A percentile compares a stretch with the other conserved stretches of the same genome.
Conservation (phyloP, 37 sponge, comb jelly and placozoan species). For the Dysidea cf. avara region DNA sequence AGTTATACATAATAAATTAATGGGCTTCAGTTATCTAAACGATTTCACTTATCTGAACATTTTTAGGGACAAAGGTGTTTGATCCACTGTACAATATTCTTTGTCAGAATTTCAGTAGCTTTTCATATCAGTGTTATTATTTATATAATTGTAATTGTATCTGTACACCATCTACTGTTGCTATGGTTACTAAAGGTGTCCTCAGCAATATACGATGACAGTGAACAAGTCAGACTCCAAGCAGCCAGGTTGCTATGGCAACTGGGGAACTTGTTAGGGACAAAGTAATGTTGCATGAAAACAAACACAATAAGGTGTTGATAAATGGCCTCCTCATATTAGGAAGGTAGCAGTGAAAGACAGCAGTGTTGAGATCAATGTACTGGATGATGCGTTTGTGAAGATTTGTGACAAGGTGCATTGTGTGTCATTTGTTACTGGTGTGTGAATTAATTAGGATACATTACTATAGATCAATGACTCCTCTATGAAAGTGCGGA, state of each 20-base stretch:
- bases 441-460: neutral
- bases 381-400: slow-evolving; percentile 82
- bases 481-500: slow-evolving; percentile 58
- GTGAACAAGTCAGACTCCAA: slow-evolving; percentile 42
- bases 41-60: too few species aligned
- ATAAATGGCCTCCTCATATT: neutral
- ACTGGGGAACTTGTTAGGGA: slow-evolving; percentile 20
- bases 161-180: too few species aligned
- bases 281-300: slow-evolving; percentile 7
- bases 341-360: slow-evolving; percentile 50
- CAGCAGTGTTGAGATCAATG: slow-evolving; percentile 21
- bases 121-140: too few species aligned
- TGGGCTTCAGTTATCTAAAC: too few species aligned
- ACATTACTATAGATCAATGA: slow-evolving; percentile 40
- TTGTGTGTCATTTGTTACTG: neutral
- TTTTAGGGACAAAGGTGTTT: too few species aligned
- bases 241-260: slow-evolving; percentile 57
- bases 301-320: too few species aligned
- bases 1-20: too few species aligned
- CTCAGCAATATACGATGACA: slow-evolving; percentile 34
- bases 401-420: slow-evolving; percentile 83
- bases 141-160: too few species aligned
- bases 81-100: too few species aligned
- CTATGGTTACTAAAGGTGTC: slow-evolving; percentile 29
- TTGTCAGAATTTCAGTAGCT: too few species aligned